Base-by-base conservation (phyloP, 2,888 invertebrate species). In the Cheilosia vernalis region DNA sequence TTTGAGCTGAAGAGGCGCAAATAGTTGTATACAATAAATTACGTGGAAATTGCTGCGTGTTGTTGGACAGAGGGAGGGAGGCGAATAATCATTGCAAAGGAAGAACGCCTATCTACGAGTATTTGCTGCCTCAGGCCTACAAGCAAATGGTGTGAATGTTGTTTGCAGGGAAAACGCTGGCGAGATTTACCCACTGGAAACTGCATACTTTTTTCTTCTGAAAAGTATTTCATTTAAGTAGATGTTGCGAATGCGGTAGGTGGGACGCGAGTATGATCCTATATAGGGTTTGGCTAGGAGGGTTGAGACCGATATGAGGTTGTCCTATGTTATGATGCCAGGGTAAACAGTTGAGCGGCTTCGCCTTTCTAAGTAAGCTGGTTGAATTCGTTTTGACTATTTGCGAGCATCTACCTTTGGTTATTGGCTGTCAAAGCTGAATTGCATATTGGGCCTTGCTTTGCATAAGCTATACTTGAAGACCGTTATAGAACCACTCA, bases 11-110 rank as follows among this genome's bases (percentile, higher is more conserved):
- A 55, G 63, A 63, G 61, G 79, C 67, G 51, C 66, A 58, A 73
- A 73, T 60, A 67, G 73, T 73, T 80, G 73, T 67, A 53, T 60
- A 67, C 73, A 53, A 80, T 80, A 80, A 80, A 80, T 80, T 73
- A 80, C 58, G 66, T 73, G 73, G 73, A 66, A 80, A 80, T 73
- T 73, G 66, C 80, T 60, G 73, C 67, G 60, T 72, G 51, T 66
- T 33, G 51, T 33, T 47, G 58, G 51, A 17, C 51, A 13, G 30
- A 24, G 27, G 24, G 19, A 58, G 27, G 44, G 53, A 17, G 58
- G 37, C 27, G 53, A 58, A 33, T 53, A 72, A 80, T 72, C 64
- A 66, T 73, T 21, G 58, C 30, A 19, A 40, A 64, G 79, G 72
- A 66, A 64, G 51, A 24, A 51, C 24, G 4, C 21, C 15, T 60